Base-by-base conservation (phyloP, 2,888 invertebrate genomes). In the Heliconius hortense region DNA sequence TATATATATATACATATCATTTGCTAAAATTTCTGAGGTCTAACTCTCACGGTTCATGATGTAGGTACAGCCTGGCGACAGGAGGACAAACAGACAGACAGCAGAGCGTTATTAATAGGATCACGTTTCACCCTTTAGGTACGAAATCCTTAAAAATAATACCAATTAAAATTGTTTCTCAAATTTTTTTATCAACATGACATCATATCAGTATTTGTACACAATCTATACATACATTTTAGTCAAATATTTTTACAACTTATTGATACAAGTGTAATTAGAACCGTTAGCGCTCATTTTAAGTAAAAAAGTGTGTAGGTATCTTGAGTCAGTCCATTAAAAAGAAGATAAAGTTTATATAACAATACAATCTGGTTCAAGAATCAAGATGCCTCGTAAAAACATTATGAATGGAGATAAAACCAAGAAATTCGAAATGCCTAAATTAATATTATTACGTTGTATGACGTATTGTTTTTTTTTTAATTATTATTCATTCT, bases 361-460 rank as follows among this genome's bases (percentile, higher is more conserved):
- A 69, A 69, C 56, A 69, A 69, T 69, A 53, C 69, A 69, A 69
- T 35, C 24, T 69, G 56, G 69, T 56, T 56, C 24, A 56, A 69
- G 31, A 35, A 69, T 56, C 56, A 69, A 24, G n/a, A 69, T 69
- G 69, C 56, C 69, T 69, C 69, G 69, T 31, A 56, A 69, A 68
- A 69, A 69, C 31, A 69, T 69, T 69, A 69, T 69, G 69, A 56
- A 69, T 69, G 56, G 56, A 69, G n/a, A 56, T 56, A 53, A 13
- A 35, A 56, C 15, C 13, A 53, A 28, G 28, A 31, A 68, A 53
- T 13, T 28, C 18, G 28, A 28, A 68, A 56, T 56, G n/a, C 10
- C 11, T 11, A 21, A 56, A 56, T 56, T 56, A 56, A 56, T 11
- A 56, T 56, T 56, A 56, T 56, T 10, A 7, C 13, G 39, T 43